Evolutionary conservation across 2,113 vertebrate species (phyloP), one percentile per base, ranked within the genome.

Genomic region (Oenanthe melanoleuca): DNA sequence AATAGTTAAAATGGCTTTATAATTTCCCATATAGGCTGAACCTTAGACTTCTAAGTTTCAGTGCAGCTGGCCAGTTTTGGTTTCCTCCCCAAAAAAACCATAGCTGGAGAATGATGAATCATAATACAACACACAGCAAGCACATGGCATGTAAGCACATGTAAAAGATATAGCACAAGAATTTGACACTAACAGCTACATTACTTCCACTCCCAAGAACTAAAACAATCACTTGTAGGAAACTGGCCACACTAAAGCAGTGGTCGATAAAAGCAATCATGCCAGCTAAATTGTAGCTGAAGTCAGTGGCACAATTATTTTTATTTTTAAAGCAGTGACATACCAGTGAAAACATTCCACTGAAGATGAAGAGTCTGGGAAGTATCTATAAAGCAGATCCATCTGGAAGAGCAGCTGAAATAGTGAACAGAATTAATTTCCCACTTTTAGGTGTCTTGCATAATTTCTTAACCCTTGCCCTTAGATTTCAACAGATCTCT

Each of bases 341-440:
- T 96, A 94, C 91, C 89, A 95, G 82, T 92, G 88, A 95, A 94
- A 95, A 91, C 86, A 93, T 88, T 95, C 86, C 88, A 95, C 89
- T 94, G 89, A 94, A 95, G 94, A 95, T 79, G 93, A 96, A 83
- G 94, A 91, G 56, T 74, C 93, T 80, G 69, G 73, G 56, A 96
- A 93, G 85, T 77, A 45, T 95, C 92, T 92, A 95, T 75, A 92
- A 96, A 95, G 91, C 70, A 95, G 93, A 83, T 96, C 96, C 96
- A 97, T 93, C 95, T 96, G 95, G 93, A 94, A 96, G 92, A 92
- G 86, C 94, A 96, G 93, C 86, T 95, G 93, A 97, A 96, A 94
- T 29, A 97, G 77, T 24, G 89, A 95, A 92, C 83, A 94, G 80
- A 95, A 94, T 84, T 56, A 84, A 66, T 94, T 96, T 97, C 89